Evolutionary conservation across 2,797 vertebrate genomes (phyloP).

Genomic region (Somateria mollissima): DNA sequence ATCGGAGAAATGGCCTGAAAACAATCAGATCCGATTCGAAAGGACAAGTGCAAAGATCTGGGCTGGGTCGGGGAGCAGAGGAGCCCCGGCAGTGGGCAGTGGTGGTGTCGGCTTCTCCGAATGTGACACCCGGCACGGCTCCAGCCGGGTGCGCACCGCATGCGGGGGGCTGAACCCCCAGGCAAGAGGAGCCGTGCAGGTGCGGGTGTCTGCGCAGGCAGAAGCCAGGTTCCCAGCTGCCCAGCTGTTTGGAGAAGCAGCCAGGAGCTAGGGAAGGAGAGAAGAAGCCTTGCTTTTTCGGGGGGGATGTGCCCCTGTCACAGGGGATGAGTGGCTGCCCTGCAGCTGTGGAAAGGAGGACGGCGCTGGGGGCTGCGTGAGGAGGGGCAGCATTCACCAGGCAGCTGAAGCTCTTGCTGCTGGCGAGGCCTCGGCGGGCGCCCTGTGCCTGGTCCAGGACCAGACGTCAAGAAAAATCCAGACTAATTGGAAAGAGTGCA

Average conservation of each 20-base stretch:
- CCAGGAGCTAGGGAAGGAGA: background rate
- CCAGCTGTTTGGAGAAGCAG: background rate
- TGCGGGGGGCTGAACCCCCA: rapidly evolving
- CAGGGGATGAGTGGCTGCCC: constrained; percentile 13
- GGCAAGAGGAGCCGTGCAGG: background rate
- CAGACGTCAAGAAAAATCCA: constrained; percentile 21
- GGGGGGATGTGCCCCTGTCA: background rate
- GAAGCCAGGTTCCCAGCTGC: background rate
- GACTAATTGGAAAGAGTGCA: background rate
- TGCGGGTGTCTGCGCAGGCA: background rate
- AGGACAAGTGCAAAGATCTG: constrained; percentile 49
- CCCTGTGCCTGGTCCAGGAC: background rate
- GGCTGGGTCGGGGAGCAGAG: background rate
- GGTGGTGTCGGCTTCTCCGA: background rate
- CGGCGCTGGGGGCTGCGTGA: background rate
- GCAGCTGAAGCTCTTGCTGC: constrained; percentile 1
- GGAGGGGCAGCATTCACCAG: background rate
- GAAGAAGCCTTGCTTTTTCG: background rate
- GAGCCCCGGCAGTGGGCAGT: background rate
- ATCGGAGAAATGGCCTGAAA: constrained; percentile 73
- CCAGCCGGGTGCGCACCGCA: background rate
- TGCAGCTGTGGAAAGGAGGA: background rate
- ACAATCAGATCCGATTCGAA: constrained; percentile 64
- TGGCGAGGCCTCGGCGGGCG: background rate
- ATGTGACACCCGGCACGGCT: background rate